phyloP scores from a whole-genome alignment of 2,888 invertebrate species.

The Molorchus minor region DNA sequence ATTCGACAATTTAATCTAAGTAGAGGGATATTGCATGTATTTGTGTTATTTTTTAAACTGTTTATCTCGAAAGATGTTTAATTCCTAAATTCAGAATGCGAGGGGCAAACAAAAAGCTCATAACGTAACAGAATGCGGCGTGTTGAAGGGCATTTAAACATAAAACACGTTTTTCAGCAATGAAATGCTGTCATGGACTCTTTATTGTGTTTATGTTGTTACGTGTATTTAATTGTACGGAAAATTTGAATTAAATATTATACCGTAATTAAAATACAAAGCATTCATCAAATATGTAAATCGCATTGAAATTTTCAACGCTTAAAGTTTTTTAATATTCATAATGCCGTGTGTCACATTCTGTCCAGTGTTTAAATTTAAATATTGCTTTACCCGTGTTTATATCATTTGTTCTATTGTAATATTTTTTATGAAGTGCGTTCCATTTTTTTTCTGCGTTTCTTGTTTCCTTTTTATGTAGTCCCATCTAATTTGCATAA shows the following conservation, averaged over 20 bases:
- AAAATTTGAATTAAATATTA: slow-evolving; percentile 64
- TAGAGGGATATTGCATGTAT: no score
- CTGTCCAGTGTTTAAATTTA: slow-evolving; percentile 46
- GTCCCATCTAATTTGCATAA: no score
- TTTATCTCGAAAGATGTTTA: slow-evolving; percentile 26
- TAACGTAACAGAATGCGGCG: slow-evolving; percentile 40
- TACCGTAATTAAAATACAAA: slow-evolving; percentile 64
- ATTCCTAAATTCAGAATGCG: slow-evolving; percentile 25
- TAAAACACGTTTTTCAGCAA: slow-evolving; percentile 56
- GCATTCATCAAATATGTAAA: slow-evolving; percentile 64
- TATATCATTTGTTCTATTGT: slow-evolving; percentile 31
- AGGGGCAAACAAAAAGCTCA: slow-evolving; percentile 30
- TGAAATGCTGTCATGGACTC: slow-evolving; percentile 59
- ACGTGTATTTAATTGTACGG: slow-evolving; percentile 63
- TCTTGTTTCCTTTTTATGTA: no score
- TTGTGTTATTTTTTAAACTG: no score
- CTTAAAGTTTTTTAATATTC: slow-evolving; percentile 63
- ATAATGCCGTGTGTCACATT: slow-evolving; percentile 46
- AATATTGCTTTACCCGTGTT: slow-evolving; percentile 46
- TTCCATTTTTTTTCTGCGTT: no score
- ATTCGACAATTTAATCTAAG: no score
- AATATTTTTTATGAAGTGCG: no score
- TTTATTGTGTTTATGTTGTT: slow-evolving; percentile 56
- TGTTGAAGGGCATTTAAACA: slow-evolving; percentile 49
- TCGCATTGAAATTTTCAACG: slow-evolving; percentile 62